Evolutionary conservation across 1,140 invertebrate genomes (phyloP).

Genomic region (Ooceraea biroi): DNA sequence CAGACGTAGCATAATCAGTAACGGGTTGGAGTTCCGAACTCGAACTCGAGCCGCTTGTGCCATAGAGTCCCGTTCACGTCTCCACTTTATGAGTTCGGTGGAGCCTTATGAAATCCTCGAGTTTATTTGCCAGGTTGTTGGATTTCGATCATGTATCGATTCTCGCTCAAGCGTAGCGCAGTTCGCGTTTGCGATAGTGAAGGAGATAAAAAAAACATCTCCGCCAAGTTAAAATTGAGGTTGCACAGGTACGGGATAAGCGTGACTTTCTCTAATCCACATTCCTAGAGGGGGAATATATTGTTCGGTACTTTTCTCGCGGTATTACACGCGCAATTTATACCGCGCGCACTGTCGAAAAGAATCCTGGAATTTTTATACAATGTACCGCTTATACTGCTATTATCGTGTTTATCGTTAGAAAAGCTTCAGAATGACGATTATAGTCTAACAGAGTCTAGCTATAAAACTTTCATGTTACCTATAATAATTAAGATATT

Average conservation of each 20-base stretch:
- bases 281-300: constrained; percentile 29
- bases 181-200: not conserved
- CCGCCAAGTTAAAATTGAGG: constrained; percentile 43
- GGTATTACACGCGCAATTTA: constrained; percentile 3
- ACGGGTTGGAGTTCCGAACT: not conserved
- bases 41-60: too few species aligned
- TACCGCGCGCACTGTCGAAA: not conserved
- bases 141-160: not conserved
- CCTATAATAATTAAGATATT: not conserved
- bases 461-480: not conserved
- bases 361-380: not conserved
- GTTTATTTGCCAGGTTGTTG: not conserved
- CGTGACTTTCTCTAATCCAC: constrained; percentile 25
- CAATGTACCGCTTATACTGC: not conserved
- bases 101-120: not conserved
- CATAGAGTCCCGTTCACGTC: not conserved
- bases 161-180: not conserved
- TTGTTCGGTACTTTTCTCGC: not conserved
- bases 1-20: not conserved
- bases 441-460: too few species aligned
- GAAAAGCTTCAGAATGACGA: too few species aligned
- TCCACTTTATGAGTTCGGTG: not conserved
- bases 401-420: not conserved
- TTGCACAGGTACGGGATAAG: not conserved
- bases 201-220: not conserved